Evolutionary conservation across 2,113 vertebrate genomes (phyloP).

Genomic region (Psilopogon haemacephalus): DNA sequence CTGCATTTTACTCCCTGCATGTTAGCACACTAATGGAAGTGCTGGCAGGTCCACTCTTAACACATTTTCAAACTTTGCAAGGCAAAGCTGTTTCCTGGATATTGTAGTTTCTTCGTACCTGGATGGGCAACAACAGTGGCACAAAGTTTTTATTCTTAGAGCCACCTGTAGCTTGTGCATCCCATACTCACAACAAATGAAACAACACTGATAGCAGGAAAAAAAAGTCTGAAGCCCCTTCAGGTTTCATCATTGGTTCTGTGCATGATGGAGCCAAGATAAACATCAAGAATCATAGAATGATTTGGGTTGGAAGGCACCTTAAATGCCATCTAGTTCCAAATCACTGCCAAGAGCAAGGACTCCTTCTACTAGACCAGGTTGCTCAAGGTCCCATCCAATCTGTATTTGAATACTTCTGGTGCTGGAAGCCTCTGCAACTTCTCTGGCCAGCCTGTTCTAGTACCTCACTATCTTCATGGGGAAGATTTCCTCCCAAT

Average conservation of each 20-base stretch:
- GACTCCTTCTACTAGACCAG: too few species aligned
- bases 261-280: neutral
- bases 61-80: accelerated
- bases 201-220: neutral
- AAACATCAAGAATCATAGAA: neutral
- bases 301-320: too few species aligned
- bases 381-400: too few species aligned
- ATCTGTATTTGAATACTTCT: too few species aligned
- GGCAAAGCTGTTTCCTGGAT: neutral
- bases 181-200: neutral
- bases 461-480: too few species aligned
- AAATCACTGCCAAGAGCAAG: too few species aligned
- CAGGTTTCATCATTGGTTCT: neutral
- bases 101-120: neutral
- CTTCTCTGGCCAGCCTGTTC: too few species aligned
- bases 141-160: neutral
- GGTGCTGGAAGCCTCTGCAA: too few species aligned
- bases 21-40: neutral
- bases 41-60: neutral
- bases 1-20: neutral
- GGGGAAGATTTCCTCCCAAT: too few species aligned
- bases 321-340: too few species aligned
- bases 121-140: neutral
- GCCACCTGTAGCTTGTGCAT: neutral
- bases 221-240: neutral